A percentile compares a stretch with the other conserved stretches of the same genome.
These are phyloP conservation scores for Sicus ferrugineus DNA, from an alignment of 2,888 invertebrate genomes.

Conservation along the genomic window DNA sequence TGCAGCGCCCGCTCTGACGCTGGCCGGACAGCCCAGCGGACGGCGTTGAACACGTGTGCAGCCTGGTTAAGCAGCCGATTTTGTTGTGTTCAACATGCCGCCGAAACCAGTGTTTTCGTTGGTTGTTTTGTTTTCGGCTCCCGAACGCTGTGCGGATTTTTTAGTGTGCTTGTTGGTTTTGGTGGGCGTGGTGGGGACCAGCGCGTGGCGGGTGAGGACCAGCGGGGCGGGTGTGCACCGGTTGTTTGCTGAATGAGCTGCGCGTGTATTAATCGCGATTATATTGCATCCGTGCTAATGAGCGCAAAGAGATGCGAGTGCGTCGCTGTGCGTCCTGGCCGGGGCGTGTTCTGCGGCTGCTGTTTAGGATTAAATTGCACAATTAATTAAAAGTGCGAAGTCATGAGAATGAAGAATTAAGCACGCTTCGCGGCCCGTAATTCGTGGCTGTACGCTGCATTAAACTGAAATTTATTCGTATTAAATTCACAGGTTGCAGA, in stretches of 20 bases:
- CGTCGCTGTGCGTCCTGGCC: neutral
- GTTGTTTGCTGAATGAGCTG: neutral
- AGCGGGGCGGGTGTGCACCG: neutral
- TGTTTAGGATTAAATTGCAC: slow-evolving; percentile 13
- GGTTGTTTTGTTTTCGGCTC: neutral
- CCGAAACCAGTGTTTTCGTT: neutral
- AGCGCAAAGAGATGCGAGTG: neutral
- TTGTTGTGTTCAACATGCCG: slow-evolving; percentile 13
- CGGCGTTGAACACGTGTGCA: slow-evolving; percentile 5
- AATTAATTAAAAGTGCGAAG: slow-evolving; percentile 27
- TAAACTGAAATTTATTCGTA: neutral
- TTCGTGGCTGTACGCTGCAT: slow-evolving; percentile 3
- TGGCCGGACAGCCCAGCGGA: neutral
- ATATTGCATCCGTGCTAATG: slow-evolving; percentile 10
- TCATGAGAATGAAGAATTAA: slow-evolving; percentile 23
- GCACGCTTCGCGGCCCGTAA: slow-evolving; percentile 8
- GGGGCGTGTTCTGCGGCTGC: slow-evolving; percentile 9
- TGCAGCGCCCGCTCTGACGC: neutral
- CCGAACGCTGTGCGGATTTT: neutral
- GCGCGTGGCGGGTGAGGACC: neutral
- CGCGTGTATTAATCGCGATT: slow-evolving; percentile 1
- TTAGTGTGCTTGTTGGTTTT: neutral
- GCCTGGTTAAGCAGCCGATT: slow-evolving; percentile 5
- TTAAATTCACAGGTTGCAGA: neutral
- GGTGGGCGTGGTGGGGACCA: neutral